Evolutionary conservation across 2,797 vertebrate species (phyloP).

Genomic region (Acipenser transmontanus): DNA sequence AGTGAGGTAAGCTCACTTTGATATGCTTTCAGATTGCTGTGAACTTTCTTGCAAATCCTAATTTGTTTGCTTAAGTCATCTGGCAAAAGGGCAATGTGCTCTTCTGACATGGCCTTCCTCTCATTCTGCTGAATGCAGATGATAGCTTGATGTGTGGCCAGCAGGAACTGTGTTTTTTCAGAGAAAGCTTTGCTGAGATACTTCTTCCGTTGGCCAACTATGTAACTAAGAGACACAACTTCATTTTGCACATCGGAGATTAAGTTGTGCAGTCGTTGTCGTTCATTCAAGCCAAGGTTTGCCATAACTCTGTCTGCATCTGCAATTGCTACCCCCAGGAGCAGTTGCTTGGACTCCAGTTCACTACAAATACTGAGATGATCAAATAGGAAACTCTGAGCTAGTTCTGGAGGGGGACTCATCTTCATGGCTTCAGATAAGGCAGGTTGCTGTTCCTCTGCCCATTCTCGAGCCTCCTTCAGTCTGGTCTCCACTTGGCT

Average conservation of each 20-base stretch:
- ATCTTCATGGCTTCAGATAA: constrained; percentile 78
- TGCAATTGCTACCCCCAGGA: constrained; percentile 69
- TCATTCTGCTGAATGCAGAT: constrained; percentile 87
- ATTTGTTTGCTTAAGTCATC: constrained; percentile 86
- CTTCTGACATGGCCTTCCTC: constrained; percentile 73
- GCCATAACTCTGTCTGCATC: constrained; percentile 78
- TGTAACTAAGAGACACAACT: constrained; percentile 68
- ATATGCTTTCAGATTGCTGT: constrained; percentile 75
- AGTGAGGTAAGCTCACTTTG: constrained; percentile 80
- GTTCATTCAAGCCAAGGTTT: constrained; percentile 84
- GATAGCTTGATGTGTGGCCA: constrained; percentile 76
- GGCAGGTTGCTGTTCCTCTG: constrained; percentile 77
- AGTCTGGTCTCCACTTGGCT: constrained; percentile 69
- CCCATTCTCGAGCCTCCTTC: constrained; percentile 84
- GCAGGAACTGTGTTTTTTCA: constrained; percentile 87
- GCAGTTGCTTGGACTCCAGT: constrained; percentile 82
- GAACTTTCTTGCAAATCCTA: constrained; percentile 67
- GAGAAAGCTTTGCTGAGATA: constrained; percentile 89
- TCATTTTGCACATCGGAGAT: constrained; percentile 76
- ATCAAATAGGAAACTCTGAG: constrained; percentile 84
- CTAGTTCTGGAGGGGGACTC: constrained; percentile 82
- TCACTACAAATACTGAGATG: constrained; percentile 86
- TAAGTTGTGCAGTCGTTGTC: constrained; percentile 75
- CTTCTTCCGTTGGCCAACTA: constrained; percentile 79
- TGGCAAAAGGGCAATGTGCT: constrained; percentile 83